phyloP scores from a whole-genome alignment of 1,140 invertebrate genomes.

The Odontomachus brunneus region DNA sequence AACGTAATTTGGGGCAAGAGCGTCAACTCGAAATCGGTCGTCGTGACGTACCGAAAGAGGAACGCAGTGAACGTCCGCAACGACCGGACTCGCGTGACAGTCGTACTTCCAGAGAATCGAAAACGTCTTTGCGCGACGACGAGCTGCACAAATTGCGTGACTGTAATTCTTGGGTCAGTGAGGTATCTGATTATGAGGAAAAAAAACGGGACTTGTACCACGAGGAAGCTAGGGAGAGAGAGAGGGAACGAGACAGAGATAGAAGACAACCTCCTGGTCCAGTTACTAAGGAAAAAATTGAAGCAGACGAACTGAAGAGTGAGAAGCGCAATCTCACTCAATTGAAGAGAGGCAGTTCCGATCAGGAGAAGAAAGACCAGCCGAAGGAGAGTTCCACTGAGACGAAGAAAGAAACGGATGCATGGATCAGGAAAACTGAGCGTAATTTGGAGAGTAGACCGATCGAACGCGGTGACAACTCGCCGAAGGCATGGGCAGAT shows the following conservation, averaged over 20 bases:
- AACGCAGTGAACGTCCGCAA: conserved; percentile 85
- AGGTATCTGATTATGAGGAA: conserved; percentile 84
- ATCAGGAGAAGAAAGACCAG: conserved; percentile 81
- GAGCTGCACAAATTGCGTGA: conserved; percentile 80
- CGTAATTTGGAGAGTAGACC: conserved; percentile 56
- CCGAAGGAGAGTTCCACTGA: conserved; percentile 75
- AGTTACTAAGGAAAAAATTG: conserved; percentile 88
- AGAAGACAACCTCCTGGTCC: conserved; percentile 87
- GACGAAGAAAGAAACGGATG: conserved; percentile 81
- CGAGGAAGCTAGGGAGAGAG: conserved; percentile 77
- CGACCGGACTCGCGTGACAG: conserved; percentile 87
- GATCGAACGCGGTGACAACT: conserved; percentile 71
- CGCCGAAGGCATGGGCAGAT: conserved; percentile 85
- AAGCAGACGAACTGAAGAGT: conserved; percentile 86
- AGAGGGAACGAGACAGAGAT: conserved; percentile 71
- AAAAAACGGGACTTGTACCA: conserved; percentile 81
- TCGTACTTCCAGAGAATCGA: conserved; percentile 86
- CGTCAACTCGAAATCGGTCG: conserved; percentile 73
- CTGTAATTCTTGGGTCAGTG: conserved; percentile 84
- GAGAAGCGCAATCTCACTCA: conserved; percentile 87
- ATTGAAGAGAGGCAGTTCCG: conserved; percentile 83
- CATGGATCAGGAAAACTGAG: conserved; percentile 79
- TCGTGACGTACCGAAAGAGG: conserved; percentile 56
- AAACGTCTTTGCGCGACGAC: conserved; percentile 84
- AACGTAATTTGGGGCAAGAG: conserved; percentile 71